These are phyloP conservation scores for Sarcophaga bullata DNA, from an alignment of 1,140 invertebrate genomes.

Conservation along the genomic window DNA sequence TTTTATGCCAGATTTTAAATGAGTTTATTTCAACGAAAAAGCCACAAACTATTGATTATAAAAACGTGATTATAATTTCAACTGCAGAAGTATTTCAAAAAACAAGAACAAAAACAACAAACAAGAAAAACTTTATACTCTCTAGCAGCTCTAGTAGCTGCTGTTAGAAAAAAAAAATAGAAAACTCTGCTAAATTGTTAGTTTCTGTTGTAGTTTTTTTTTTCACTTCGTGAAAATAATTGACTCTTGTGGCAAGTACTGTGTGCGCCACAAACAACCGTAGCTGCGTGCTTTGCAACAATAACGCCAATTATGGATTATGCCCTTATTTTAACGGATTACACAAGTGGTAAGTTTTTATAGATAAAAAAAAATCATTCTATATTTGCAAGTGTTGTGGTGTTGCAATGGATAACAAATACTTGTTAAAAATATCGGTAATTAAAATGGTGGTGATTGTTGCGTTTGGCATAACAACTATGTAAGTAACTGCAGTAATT, in stretches of 20 bases:
- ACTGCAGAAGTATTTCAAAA: neutral
- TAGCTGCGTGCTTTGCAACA: conserved; percentile 21
- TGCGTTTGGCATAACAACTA: too few relatives aligned
- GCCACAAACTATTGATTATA: neutral
- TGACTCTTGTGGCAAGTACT: neutral
- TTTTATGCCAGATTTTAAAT: too few relatives aligned
- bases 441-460: too few relatives aligned
- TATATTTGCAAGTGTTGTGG: too few relatives aligned
- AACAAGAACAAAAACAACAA: too few relatives aligned
- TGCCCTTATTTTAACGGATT: conserved; percentile 44
- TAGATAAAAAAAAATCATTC: neutral
- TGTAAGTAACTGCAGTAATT: too few relatives aligned
- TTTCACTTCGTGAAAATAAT: neutral
- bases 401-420: too few relatives aligned
- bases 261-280: neutral
- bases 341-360: conserved; percentile 43
- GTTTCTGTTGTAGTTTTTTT: neutral
- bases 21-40: too few relatives aligned
- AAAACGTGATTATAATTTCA: conserved; percentile 6
- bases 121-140: neutral
- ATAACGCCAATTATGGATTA: conserved; percentile 42
- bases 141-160: neutral
- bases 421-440: too few relatives aligned
- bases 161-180: neutral
- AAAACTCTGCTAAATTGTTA: neutral